Base-by-base conservation (phyloP, 23 tunicate species). In the Halocynthia roretzi region DNA sequence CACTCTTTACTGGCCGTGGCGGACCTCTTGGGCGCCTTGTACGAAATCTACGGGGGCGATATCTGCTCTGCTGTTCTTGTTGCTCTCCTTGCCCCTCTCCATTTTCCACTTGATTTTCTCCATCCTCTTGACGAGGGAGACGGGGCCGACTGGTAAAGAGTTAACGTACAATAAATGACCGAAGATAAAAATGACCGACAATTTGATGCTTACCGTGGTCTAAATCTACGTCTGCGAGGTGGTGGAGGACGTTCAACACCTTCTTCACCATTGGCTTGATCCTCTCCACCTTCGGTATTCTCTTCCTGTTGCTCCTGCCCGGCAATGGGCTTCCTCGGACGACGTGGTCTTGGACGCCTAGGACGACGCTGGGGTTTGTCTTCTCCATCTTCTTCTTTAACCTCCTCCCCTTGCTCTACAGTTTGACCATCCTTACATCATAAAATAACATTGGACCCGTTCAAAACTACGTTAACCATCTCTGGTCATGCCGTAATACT, bases 311-410 rank as follows among this genome's bases (percentile, higher is more conserved):
- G 20, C 21, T 18, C 78, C 40, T 74, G 78, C 23, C 56, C 76
- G 56, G 76, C 2, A 48, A 44, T 52, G 14, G 56, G 56, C 56
- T 54, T 74, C 56, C 78, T 74, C 14, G 78, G 74, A 54, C 83
- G 83, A 66, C 72, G 82, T 10, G 76, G 83, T 80, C 83, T 50
- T 20, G 72, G 76, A 15, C 76, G 76, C 70, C 83, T 52, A 8
- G 83, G 83, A 8, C 83, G 83, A 51, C 72, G 83, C 50, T 67
- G 74, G 54, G 70, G 62, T 19, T 71, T 84, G 19, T 70, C 70
- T 56, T 68, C 71, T 21, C 62, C 71, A 44, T 75, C 86, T 68
- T 76, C 83, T 51, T 53, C 78, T 7, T 84, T 61, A 14, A 77
- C 73, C 22, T 77, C 68, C 21, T 81, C 82, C 2, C 58, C 86